These are phyloP conservation scores for Eupithecia subfuscata DNA, from an alignment of 2,888 invertebrate genomes.

Conservation along the genomic window DNA sequence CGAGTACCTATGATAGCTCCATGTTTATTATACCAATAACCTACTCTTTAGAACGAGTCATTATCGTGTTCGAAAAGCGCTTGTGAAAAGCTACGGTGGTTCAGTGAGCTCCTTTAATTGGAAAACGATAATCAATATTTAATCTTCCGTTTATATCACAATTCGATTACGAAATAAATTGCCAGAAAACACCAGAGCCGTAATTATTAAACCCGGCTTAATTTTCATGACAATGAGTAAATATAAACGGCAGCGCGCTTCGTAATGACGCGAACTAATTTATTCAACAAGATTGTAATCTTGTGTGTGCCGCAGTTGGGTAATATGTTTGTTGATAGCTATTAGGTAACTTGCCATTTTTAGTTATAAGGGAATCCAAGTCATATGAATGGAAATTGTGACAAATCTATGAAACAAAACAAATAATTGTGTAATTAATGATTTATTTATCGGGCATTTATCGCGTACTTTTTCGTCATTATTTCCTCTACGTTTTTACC, in stretches of 20 bases:
- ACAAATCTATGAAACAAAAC: neutral
- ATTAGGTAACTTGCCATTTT: slow-evolving; percentile 38
- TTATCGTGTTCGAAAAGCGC: neutral
- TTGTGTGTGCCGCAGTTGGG: slow-evolving; percentile 36
- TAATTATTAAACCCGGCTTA: slow-evolving; percentile 31
- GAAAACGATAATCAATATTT: slow-evolving; percentile 7
- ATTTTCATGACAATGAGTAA: slow-evolving; percentile 39
- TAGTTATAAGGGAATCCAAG: neutral
- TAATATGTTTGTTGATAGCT: slow-evolving; percentile 56
- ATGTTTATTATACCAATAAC: too few relatives aligned
- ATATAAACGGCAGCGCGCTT: slow-evolving; percentile 50
- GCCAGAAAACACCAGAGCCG: slow-evolving; percentile 23
- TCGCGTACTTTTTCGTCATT: neutral
- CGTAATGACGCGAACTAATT: slow-evolving; percentile 64
- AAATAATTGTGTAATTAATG: neutral
- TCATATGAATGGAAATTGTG: neutral
- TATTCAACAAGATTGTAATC: slow-evolving; percentile 68
- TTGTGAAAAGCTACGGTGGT: neutral
- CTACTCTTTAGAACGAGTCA: too few relatives aligned
- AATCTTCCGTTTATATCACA: slow-evolving; percentile 5
- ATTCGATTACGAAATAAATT: slow-evolving; percentile 19
- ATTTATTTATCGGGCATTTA: neutral
- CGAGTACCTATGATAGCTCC: too few relatives aligned
- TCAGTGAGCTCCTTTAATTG: neutral
- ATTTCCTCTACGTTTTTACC: too few relatives aligned